Conservation (phyloP, 1,140 invertebrate genomes). For the Neotoxoptera formosana region DNA sequence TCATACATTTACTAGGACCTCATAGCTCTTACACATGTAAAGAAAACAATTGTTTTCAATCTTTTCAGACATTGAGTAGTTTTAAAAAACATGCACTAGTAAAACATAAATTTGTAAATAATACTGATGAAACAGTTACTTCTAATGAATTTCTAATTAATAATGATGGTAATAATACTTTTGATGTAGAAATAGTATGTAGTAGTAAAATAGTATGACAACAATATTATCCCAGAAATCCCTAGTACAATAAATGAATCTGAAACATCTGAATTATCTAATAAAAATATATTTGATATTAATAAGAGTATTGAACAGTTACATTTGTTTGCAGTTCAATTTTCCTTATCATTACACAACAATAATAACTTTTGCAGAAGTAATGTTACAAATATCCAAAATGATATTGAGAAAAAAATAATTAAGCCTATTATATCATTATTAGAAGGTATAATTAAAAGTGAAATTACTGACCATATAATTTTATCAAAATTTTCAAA, state of each 20-base stretch:
- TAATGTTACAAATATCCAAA: too few relatives aligned
- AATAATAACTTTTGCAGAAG: too few relatives aligned
- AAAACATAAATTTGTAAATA: constrained; percentile 2
- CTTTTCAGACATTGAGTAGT: constrained; percentile 4
- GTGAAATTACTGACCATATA: too few relatives aligned
- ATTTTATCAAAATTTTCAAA: too few relatives aligned
- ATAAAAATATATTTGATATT: too few relatives aligned
- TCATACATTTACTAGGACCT: not conserved
- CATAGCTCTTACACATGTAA: not conserved
- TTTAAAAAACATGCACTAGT: not conserved
- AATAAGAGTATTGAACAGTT: too few relatives aligned
- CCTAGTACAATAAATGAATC: not conserved
- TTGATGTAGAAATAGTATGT: not conserved
- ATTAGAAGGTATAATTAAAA: too few relatives aligned
- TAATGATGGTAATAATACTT: not conserved
- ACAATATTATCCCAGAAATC: not conserved
- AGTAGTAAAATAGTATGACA: too few relatives aligned
- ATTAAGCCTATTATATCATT: too few relatives aligned
- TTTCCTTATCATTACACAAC: too few relatives aligned
- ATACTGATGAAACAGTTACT: not conserved
- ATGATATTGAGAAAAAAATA: too few relatives aligned
- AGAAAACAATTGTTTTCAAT: not conserved
- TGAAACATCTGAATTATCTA: not conserved
- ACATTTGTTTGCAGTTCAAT: too few relatives aligned
- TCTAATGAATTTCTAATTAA: not conserved